phyloP scores from a whole-genome alignment of 2,888 invertebrate species.

The Hirtodrosophila confusa region DNA sequence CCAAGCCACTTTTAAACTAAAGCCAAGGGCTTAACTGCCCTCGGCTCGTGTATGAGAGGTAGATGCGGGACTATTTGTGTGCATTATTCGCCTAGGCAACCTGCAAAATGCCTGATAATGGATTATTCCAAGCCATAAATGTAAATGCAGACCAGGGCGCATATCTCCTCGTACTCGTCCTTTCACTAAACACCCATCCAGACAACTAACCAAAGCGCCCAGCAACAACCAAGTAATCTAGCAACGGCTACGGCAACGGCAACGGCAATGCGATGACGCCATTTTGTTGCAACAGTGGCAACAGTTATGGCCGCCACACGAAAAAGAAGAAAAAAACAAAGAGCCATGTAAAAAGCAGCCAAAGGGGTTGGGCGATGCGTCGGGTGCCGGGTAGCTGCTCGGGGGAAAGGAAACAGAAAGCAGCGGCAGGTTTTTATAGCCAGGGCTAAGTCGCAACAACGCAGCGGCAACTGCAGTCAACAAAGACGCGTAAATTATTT shows the following conservation, averaged over 20 bases:
- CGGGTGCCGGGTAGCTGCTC: not conserved
- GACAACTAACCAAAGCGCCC: conserved; percentile 33
- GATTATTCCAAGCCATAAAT: conserved; percentile 79
- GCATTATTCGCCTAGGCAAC: conserved; percentile 76
- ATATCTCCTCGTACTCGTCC: conserved; percentile 24
- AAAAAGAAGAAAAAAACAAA: conserved; percentile 37
- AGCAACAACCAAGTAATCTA: conserved; percentile 26
- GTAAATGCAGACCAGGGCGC: conserved; percentile 66
- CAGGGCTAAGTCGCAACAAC: conserved; percentile 28
- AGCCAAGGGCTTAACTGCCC: conserved; percentile 62
- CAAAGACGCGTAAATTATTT: conserved; percentile 82
- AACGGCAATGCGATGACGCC: conserved; percentile 60
- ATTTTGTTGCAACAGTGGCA: conserved; percentile 73
- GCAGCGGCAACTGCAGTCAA: conserved; percentile 66
- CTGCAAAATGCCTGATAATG: conserved; percentile 79
- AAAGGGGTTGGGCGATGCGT: conserved; percentile 1
- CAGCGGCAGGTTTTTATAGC: conserved; percentile 53
- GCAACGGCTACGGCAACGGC: conserved; percentile 35
- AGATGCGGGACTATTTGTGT: conserved; percentile 23
- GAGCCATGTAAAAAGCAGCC: conserved; percentile 31
- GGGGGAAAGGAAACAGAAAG: conserved; percentile 22
- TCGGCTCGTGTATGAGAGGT: conserved; percentile 7
- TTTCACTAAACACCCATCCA: conserved; percentile 27
- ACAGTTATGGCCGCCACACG: conserved; percentile 55
- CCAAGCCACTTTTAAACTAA: conserved; percentile 68